phyloP scores from a whole-genome alignment of 2,797 vertebrate species.

The Poeciliopsis presidionis region DNA sequence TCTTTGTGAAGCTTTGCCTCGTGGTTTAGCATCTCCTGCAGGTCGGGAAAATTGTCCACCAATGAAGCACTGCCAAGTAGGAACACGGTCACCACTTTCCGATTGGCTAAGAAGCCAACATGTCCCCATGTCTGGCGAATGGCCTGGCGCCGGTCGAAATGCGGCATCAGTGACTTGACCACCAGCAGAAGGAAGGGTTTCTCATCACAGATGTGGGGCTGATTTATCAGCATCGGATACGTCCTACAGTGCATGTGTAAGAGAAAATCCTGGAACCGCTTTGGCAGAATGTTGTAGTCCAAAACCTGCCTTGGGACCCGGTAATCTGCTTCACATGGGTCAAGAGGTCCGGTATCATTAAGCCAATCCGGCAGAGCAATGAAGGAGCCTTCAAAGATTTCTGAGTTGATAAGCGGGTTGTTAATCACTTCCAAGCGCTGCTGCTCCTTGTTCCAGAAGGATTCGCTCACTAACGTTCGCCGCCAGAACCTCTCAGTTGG shows the following conservation, averaged over 20 bases:
- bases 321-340: conserved; percentile 83
- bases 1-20: conserved; percentile 87
- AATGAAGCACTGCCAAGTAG: conserved; percentile 85
- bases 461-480: conserved; percentile 63
- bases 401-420: conserved; percentile 81
- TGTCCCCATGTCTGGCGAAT: conserved; percentile 95
- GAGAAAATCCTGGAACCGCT: conserved; percentile 91
- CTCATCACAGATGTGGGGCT: conserved; percentile 80
- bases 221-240: conserved; percentile 86
- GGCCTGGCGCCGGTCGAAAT: conserved; percentile 94
- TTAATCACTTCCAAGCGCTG: conserved; percentile 83
- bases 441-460: conserved; percentile 93
- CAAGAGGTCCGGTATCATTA: conserved; percentile 42
- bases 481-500: conserved; percentile 85
- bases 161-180: conserved; percentile 88
- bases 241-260: conserved; percentile 88
- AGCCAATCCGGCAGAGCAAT: conserved; percentile 75
- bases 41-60: conserved; percentile 86
- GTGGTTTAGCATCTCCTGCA: conserved; percentile 85
- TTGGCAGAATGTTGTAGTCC: conserved; percentile 85
- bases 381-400: conserved; percentile 54
- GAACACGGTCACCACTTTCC: conserved; percentile 87
- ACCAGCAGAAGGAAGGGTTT: conserved; percentile 89
- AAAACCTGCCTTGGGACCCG: conserved; percentile 74
- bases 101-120: conserved; percentile 78